Conservation (phyloP, 2,888 invertebrate species). For the Epistrophella euchroma region DNA sequence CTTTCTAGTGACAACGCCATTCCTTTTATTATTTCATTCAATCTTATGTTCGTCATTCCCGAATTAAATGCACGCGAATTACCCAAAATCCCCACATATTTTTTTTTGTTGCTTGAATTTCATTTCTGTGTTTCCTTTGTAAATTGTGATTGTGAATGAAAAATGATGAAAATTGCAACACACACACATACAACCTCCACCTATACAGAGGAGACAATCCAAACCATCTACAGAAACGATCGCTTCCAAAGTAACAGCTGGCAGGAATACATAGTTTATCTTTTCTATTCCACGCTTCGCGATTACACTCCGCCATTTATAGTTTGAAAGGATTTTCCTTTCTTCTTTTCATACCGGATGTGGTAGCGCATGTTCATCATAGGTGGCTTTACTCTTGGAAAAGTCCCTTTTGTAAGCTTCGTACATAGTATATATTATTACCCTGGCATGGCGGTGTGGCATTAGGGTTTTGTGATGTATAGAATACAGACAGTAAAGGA, state of each 20-base stretch:
- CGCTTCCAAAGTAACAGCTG: slow-evolving; percentile 35
- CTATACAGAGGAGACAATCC: background rate
- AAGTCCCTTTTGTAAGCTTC: slow-evolving; percentile 51
- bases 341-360: slow-evolving; percentile 40
- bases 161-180: slow-evolving; percentile 32
- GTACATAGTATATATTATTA: slow-evolving; percentile 66
- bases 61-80: slow-evolving; percentile 31
- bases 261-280: slow-evolving; percentile 40
- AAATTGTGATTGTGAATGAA: slow-evolving; percentile 2
- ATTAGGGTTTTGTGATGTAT: background rate
- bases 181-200: background rate
- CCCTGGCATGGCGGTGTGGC: slow-evolving; percentile 21
- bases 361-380: slow-evolving; percentile 13
- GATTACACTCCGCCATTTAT: slow-evolving; percentile 19
- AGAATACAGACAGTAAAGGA: background rate
- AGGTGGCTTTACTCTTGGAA: slow-evolving; percentile 4
- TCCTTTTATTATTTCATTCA: slow-evolving; percentile 1
- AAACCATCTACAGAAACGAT: background rate
- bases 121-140: background rate
- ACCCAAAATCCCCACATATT: background rate
- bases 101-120: background rate
- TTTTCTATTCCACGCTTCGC: slow-evolving; percentile 41
- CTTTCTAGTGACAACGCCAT: background rate
- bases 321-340: slow-evolving; percentile 34
- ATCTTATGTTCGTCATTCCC: slow-evolving; percentile 14